A percentile compares a stretch with the other conserved stretches of the same genome.
These are phyloP conservation scores for Poecilobothrus nobilitatus DNA, from an alignment of 2,888 invertebrate species.

Conservation along the genomic window DNA sequence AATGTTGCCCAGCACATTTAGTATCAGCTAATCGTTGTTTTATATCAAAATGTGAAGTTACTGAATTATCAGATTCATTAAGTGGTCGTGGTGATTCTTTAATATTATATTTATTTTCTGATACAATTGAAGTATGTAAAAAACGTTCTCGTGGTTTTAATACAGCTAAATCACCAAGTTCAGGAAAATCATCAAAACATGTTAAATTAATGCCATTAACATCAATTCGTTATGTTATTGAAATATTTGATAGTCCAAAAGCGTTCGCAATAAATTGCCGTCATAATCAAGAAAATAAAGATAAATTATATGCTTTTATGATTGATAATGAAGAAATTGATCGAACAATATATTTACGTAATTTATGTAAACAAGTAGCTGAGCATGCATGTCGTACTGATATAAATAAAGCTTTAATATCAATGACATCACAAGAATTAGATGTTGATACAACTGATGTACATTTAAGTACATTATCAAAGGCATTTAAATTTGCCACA, in stretches of 20 bases:
- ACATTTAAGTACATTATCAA: slow-evolving; percentile 76
- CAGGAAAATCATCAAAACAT: slow-evolving; percentile 82
- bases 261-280: slow-evolving; percentile 85
- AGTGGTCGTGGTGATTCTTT: slow-evolving; percentile 81
- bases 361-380: slow-evolving; percentile 82
- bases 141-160: slow-evolving; percentile 70
- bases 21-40: slow-evolving; percentile 89
- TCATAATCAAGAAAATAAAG: slow-evolving; percentile 76
- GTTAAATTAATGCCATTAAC: slow-evolving; percentile 81
- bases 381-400: slow-evolving; percentile 88
- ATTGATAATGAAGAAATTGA: slow-evolving; percentile 74
- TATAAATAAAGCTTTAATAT: slow-evolving; percentile 48
- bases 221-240: slow-evolving; percentile 82
- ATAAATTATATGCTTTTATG: slow-evolving; percentile 79
- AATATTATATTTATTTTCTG: slow-evolving; percentile 86
- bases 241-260: slow-evolving; percentile 80
- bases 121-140: slow-evolving; percentile 87
- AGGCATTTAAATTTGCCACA: slow-evolving; percentile 83
- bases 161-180: slow-evolving; percentile 60
- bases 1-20: slow-evolving; percentile 90
- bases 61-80: slow-evolving; percentile 74
- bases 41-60: slow-evolving; percentile 78
- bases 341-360: slow-evolving; percentile 72
- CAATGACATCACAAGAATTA: slow-evolving; percentile 55
- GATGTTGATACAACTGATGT: slow-evolving; percentile 84